Percentiles rank a stretch among this genome's conserved stretches.
Evolutionary conservation across 2,888 invertebrate species (phyloP).

Genomic region (Acrobasis consociella): DNA sequence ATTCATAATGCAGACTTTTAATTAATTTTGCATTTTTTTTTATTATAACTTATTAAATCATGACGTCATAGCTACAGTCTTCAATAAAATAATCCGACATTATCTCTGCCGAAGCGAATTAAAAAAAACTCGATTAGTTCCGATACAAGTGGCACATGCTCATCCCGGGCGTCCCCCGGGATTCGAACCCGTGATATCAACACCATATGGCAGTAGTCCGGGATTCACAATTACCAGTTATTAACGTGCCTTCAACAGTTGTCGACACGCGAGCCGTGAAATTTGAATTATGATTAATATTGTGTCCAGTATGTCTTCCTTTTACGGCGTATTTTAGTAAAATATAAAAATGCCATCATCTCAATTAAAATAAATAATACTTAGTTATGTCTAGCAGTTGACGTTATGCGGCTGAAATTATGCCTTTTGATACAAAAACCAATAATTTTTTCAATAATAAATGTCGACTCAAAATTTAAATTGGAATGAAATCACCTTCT

Average conservation of each 20-base stretch:
- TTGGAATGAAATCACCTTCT: no score
- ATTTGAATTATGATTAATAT: conserved; percentile 53
- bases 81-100: neutral
- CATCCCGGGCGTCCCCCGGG: conserved; percentile 43
- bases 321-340: neutral
- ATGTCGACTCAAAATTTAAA: no score
- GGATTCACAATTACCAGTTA: conserved; percentile 67
- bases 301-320: conserved; percentile 20
- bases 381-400: no score
- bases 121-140: conserved; percentile 64
- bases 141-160: conserved; percentile 70
- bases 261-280: conserved; percentile 66
- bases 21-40: no score
- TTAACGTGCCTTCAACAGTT: conserved; percentile 50
- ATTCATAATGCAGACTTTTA: no score
- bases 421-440: no score
- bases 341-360: no score
- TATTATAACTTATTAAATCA: no score
- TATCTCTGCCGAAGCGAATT: conserved; percentile 2
- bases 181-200: conserved; percentile 46
- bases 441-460: no score
- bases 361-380: no score
- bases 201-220: conserved; percentile 72
- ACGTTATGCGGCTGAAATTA: no score
- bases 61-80: no score